Evolutionary conservation across 2,888 invertebrate genomes (phyloP).

Genomic region (Argynnis bischoffii): DNA sequence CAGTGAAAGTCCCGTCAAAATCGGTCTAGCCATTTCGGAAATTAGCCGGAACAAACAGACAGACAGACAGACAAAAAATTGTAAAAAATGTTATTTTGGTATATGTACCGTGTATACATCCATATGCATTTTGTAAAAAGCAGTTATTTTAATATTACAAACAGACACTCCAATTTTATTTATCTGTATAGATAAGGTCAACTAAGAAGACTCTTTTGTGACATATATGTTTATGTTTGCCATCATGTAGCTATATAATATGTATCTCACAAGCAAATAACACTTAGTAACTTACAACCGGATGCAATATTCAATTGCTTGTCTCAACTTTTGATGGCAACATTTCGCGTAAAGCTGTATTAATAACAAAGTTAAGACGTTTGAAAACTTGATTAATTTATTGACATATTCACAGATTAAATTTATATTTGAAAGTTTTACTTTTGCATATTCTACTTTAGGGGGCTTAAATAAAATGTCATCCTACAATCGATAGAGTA

Average conservation of each 20-base stretch:
- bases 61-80: too few species aligned
- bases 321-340: neutral
- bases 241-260: neutral
- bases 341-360: slow-evolving; percentile 7
- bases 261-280: neutral
- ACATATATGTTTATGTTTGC: neutral
- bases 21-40: too few species aligned
- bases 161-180: too few species aligned
- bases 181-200: too few species aligned
- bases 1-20: too few species aligned
- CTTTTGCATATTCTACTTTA: slow-evolving; percentile 5
- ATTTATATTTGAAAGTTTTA: slow-evolving; percentile 12
- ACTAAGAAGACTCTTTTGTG: too few species aligned
- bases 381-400: slow-evolving; percentile 16
- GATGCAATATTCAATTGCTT: slow-evolving; percentile 9
- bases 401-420: slow-evolving; percentile 9
- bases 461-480: neutral
- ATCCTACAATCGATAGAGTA: too few species aligned
- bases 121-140: too few species aligned
- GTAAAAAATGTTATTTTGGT: too few species aligned
- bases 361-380: slow-evolving; percentile 18
- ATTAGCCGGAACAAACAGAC: too few species aligned
- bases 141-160: too few species aligned
- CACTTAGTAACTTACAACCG: neutral
- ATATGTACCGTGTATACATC: too few species aligned